Base-by-base conservation (phyloP, 2,797 vertebrate genomes). In the Limosa lapponica region DNA sequence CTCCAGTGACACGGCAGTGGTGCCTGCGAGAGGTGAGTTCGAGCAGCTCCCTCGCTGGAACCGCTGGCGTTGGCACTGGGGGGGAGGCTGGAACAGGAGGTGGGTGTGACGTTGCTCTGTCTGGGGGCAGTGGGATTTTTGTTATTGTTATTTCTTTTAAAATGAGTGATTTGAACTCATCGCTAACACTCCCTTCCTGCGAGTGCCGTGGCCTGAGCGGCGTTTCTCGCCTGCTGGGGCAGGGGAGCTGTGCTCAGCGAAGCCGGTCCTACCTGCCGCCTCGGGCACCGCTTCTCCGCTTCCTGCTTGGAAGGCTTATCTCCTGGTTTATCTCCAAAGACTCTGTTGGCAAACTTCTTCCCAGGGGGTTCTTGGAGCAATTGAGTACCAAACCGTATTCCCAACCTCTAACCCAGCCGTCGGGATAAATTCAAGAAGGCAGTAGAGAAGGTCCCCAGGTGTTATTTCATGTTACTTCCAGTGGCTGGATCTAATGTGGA, bases 391-490 rank as follows among this genome's bases (percentile, higher is more conserved):
- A 78, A 16, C 48, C 24, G 2, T 39, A 11, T 66, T 87, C 24
- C 78, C 62, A 74, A 51, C 37, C 24, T n/a, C 32, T 24, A 5
- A 34, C 16, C 23, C 22, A 82, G 57, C 49, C 1, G 0, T 19
- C 52, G 51, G 41, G 4, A 3, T 73, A 8, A 34, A 37, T 49
- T 43, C 74, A 51, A 37, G 70, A 58, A 41, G 59, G 37, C 37
- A 30, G 18, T 30, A 62, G 59, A 59, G 27, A 30, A 41, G 75
- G 64, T n/a, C 51, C n/a, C 55, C 11, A 4, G 48, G 52, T 1
- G 1, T 69, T 75, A 27, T 11, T 79, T 46, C 39, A 3, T 1
- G 1, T 69, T 52, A 4, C 25, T 87, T 1, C 39, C 4, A 0
- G 0, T 19, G 52, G 4, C 34, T 69, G 51, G 46, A 27, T 74